Evolutionary conservation across 2,888 invertebrate species (phyloP).

Genomic region (Chrysomela aeneicollis): DNA sequence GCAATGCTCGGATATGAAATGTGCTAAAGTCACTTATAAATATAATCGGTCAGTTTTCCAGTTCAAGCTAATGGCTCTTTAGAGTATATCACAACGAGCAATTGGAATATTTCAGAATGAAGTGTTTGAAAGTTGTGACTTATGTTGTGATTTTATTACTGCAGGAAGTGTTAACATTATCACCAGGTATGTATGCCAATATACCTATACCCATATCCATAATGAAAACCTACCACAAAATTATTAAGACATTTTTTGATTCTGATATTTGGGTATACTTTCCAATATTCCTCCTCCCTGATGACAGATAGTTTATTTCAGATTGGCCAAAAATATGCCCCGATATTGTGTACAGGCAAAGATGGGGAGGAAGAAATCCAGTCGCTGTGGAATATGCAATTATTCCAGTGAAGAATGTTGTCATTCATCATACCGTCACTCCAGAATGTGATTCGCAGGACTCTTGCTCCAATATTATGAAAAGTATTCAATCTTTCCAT

Average conservation of each 20-base stretch:
- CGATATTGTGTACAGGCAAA: constrained; percentile 64
- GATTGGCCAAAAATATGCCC: constrained; percentile 60
- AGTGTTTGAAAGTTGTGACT: not conserved
- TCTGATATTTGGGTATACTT: too few species aligned
- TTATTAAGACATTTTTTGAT: too few species aligned
- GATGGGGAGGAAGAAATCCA: constrained; percentile 69
- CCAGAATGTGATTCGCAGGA: constrained; percentile 60
- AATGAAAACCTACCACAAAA: too few species aligned
- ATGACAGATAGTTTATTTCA: constrained; percentile 17
- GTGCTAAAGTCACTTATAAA: too few species aligned
- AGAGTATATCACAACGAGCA: too few species aligned
- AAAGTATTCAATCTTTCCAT: constrained; percentile 65
- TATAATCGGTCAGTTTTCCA: too few species aligned
- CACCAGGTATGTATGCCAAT: not conserved
- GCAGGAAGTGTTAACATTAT: not conserved
- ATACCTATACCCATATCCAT: too few species aligned
- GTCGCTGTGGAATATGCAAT: constrained; percentile 64
- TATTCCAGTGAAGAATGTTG: constrained; percentile 63
- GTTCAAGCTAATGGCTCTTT: too few species aligned
- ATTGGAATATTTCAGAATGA: not conserved
- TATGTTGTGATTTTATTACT: not conserved
- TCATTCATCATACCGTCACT: constrained; percentile 69
- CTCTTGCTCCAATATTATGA: constrained; percentile 60
- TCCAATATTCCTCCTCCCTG: too few species aligned
- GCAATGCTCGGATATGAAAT: too few species aligned